Evolutionary conservation across 2,113 vertebrate species (phyloP).

Genomic region (Entomyzon cyanotis): DNA sequence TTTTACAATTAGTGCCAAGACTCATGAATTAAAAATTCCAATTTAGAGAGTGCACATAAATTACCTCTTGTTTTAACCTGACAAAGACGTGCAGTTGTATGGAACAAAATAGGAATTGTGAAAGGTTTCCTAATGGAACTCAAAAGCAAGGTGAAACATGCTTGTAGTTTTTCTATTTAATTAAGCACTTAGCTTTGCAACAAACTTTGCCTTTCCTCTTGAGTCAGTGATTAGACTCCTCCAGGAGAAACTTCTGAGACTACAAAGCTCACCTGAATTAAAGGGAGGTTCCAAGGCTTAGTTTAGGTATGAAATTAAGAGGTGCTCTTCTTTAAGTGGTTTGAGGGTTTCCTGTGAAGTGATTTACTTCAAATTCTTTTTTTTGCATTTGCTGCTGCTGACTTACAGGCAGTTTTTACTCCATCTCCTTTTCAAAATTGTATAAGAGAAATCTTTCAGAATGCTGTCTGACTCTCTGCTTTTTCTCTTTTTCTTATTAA

Average conservation of each 20-base stretch:
- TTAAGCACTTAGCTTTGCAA: slow-evolving; percentile 1
- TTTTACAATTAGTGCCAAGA: slow-evolving; percentile 11
- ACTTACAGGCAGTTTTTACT: neutral
- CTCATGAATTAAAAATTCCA: slow-evolving; percentile 10
- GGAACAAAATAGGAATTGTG: slow-evolving; percentile 22
- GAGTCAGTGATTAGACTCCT: neutral
- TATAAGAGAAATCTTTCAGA: neutral
- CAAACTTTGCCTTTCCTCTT: neutral
- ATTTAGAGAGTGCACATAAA: neutral
- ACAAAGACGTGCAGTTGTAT: neutral
- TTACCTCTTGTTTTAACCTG: slow-evolving; percentile 48
- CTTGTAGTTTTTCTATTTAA: slow-evolving; percentile 7
- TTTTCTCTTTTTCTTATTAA: neutral
- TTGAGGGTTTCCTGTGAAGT: neutral
- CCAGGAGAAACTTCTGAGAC: neutral
- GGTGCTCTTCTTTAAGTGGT: neutral
- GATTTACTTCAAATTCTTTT: neutral
- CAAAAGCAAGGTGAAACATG: slow-evolving; percentile 48
- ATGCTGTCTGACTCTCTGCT: neutral
- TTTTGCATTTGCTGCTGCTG: neutral
- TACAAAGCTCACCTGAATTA: neutral
- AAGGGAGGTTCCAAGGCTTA: neutral
- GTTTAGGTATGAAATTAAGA: neutral
- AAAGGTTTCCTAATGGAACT: slow-evolving; percentile 16
- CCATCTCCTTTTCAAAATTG: neutral